Conservation (phyloP, 2,888 invertebrate species). For the Oligia latruncula region DNA sequence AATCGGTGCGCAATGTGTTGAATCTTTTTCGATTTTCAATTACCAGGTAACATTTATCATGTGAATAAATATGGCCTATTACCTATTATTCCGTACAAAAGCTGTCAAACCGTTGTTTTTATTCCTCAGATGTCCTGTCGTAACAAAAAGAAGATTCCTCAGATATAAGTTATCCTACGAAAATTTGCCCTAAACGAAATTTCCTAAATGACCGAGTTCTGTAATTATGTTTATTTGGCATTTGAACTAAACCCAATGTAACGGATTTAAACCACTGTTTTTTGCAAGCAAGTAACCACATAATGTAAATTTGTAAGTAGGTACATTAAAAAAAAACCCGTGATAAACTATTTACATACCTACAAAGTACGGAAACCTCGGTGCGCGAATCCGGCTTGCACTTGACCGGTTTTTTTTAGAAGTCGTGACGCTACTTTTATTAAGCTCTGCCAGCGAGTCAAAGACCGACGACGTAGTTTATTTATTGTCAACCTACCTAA, state of each 20-base stretch:
- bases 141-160: background rate
- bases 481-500: conserved; percentile 1
- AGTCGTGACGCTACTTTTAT: background rate
- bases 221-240: too few species aligned
- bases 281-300: background rate
- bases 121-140: too few species aligned
- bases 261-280: background rate
- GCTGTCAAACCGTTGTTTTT: too few species aligned
- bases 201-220: background rate
- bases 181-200: background rate
- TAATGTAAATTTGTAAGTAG: too few species aligned
- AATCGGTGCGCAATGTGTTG: background rate
- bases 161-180: background rate
- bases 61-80: too few species aligned
- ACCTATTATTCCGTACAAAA: background rate
- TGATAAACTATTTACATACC: too few species aligned
- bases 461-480: conserved; percentile 14
- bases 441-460: background rate
- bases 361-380: too few species aligned
- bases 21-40: background rate
- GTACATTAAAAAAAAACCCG: too few species aligned
- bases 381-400: too few species aligned
- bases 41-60: too few species aligned
- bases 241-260: background rate
- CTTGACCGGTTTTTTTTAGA: conserved; percentile 3